A percentile compares a stretch with the other conserved stretches of the same genome.
phyloP scores from a whole-genome alignment of 2,113 vertebrate genomes.

The Rissa tridactyla region DNA sequence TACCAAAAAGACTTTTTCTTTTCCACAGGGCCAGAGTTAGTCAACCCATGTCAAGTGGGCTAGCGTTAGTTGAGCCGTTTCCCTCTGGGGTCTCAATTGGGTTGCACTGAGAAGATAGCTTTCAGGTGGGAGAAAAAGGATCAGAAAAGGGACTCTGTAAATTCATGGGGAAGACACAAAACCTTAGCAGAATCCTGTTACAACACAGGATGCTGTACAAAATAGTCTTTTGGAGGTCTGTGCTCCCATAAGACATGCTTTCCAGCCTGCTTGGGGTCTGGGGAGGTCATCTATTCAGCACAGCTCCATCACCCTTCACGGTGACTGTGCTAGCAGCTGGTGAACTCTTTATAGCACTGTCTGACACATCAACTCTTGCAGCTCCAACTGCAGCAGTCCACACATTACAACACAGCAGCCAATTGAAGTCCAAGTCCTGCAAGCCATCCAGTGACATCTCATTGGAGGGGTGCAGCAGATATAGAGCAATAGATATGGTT shows the following conservation, averaged over 20 bases:
- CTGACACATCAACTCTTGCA: background rate
- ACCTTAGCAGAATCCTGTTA: background rate
- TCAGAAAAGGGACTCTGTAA: background rate
- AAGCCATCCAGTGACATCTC: background rate
- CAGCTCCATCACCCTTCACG: background rate
- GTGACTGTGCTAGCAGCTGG: background rate
- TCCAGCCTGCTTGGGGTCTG: background rate
- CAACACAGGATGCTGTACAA: background rate
- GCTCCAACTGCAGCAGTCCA: background rate
- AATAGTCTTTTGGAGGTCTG: background rate
- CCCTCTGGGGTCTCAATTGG: background rate
- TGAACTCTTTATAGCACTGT: background rate
- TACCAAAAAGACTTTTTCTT: background rate
- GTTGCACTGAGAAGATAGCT: background rate
- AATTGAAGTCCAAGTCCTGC: background rate
- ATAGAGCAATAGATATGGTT: fast-evolving
- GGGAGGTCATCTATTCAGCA: background rate
- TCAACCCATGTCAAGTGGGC: background rate
- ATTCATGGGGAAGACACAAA: background rate
- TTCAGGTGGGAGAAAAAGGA: background rate
- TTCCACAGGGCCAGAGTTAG: background rate
- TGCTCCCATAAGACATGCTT: background rate
- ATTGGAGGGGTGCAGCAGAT: background rate
- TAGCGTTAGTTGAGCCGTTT: background rate
- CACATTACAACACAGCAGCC: background rate